phyloP scores from a whole-genome alignment of 1,140 invertebrate genomes.

The Leptinotarsa texana region DNA sequence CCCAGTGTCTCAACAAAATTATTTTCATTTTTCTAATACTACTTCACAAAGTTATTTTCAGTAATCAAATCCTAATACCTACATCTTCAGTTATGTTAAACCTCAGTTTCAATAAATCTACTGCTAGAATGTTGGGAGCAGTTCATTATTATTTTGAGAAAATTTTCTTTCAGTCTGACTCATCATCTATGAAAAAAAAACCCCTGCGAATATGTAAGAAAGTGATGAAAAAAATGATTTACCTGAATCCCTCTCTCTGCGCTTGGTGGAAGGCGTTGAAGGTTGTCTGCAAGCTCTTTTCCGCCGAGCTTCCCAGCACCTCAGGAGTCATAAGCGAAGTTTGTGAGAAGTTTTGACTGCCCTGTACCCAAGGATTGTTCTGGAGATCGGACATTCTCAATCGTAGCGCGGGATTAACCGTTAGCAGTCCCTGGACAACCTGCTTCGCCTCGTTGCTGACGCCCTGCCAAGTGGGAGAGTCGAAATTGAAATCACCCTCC shows the following conservation, averaged over 20 bases:
- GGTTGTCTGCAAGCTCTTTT: conserved; percentile 62
- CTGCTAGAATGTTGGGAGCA: neutral
- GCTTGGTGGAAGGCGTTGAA: conserved; percentile 74
- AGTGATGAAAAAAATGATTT: neutral
- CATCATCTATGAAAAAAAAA: no score
- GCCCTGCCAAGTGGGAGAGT: conserved; percentile 69
- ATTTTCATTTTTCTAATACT: no score
- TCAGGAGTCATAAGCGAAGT: conserved; percentile 66
- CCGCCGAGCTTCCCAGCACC: conserved; percentile 54
- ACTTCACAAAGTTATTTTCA: no score
- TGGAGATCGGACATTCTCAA: conserved; percentile 70
- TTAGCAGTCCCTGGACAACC: conserved; percentile 76
- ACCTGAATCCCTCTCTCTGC: conserved; percentile 70
- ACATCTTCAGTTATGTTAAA: conserved; percentile 57
- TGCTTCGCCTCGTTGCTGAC: conserved; percentile 77
- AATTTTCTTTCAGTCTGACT: neutral
- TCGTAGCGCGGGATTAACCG: conserved; percentile 76
- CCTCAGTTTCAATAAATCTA: conserved; percentile 46
- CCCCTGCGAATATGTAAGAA: no score
- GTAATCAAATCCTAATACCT: no score
- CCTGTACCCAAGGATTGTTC: conserved; percentile 68
- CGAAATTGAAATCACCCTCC: conserved; percentile 76
- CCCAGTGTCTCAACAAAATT: no score
- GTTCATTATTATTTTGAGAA: neutral
- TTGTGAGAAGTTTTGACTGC: conserved; percentile 52